Evolutionary conservation across 2,797 vertebrate genomes (phyloP), one percentile per base, ranked within the genome.

Genomic region (Epinephelus malabaricus): DNA sequence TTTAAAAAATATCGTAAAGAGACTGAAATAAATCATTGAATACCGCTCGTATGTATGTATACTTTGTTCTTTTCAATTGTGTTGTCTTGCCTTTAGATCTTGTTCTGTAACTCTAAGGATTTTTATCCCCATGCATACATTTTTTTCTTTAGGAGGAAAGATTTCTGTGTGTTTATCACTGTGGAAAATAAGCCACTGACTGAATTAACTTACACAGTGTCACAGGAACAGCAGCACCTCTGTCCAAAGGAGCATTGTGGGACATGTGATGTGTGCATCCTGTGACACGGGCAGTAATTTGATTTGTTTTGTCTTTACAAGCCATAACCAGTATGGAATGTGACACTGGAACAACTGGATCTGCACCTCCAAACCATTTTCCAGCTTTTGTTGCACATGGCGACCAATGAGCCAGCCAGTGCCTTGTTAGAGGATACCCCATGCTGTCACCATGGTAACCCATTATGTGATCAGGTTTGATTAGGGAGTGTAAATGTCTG

Each of bases 221-320:
- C 30, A 12, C 65, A 70, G 56, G 43, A 21, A 81, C 82, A 83
- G 70, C 38, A 62, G 69, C 54, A 59, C 30, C 2, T 85, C 55
- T 76, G 69, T 74, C 62, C 9, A 45, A 46, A 27, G 21, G 6
- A 6, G 17, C 47, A 53, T 25, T 64, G 58, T 55, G 25, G 61
- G 51, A 55, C 85, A 85, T 74, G 88, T 81, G 86, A 91, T 14
- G 3, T 47, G 53, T 62, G 18, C 51, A 69, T 86, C 85, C 68
- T 79, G 85, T 86, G 89, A 89, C 81, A 69, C 73, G 6, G 34
- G 14, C 61, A 12, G 40, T 54, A 66, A 84, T 84, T 74, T 0
- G 2, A 80, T 82, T 63, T 68, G 30, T 15, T 50, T 46, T 71
- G 17, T 6, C 68, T 25, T 49, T 30, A 68, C 10, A 1, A 25